Conservation (phyloP, 2,888 invertebrate genomes). For the Geophilus truncorum region DNA sequence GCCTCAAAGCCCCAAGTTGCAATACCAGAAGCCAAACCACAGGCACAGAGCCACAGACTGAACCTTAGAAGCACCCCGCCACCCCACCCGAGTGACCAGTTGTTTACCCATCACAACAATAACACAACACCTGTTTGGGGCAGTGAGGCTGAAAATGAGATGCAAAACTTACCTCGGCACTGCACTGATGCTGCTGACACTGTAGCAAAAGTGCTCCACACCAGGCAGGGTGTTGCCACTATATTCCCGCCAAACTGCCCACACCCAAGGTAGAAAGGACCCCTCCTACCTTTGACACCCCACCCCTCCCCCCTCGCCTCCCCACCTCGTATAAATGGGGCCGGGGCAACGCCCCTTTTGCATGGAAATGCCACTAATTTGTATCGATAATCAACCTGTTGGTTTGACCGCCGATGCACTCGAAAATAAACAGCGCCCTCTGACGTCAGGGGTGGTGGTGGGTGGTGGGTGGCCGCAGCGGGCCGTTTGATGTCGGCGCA, state of each 20-base stretch:
- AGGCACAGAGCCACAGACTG: neutral
- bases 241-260: constrained; percentile 9
- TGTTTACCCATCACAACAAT: neutral
- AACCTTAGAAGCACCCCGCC: too few relatives aligned
- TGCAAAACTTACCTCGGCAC: neutral
- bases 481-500: neutral
- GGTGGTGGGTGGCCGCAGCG: neutral
- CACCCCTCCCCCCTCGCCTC: neutral
- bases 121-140: neutral
- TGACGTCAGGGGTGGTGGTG: too few relatives aligned
- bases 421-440: too few relatives aligned
- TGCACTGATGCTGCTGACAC: neutral
- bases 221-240: neutral
- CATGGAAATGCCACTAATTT: neutral
- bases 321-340: neutral
- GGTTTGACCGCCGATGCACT: neutral
- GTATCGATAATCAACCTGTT: constrained; percentile 7
- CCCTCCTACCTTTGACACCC: constrained; percentile 9
- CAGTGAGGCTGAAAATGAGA: neutral
- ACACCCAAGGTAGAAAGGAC: neutral
- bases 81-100: neutral
- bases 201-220: neutral
- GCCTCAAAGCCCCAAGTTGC: neutral
- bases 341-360: neutral
- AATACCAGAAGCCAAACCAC: neutral